These are phyloP conservation scores for Taurulus bubalis DNA, from an alignment of 2,113 vertebrate genomes.

Conservation along the genomic window DNA sequence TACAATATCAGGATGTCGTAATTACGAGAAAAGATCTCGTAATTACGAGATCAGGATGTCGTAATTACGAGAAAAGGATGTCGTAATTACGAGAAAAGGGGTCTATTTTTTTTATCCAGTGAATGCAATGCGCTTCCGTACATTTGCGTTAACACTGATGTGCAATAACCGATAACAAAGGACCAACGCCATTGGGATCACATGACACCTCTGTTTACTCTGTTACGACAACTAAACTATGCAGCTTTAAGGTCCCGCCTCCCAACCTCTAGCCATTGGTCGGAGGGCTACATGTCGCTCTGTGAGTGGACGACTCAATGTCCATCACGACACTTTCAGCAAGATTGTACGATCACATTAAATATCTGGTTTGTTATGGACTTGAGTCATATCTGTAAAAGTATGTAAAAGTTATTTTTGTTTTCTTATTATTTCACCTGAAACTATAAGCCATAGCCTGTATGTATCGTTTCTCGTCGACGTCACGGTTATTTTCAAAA, in stretches of 20 bases:
- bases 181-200: constrained; percentile 39
- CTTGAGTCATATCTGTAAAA: constrained; percentile 58
- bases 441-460: not conserved
- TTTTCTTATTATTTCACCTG: not conserved
- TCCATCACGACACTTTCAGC: constrained; percentile 45
- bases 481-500: not conserved
- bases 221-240: constrained; percentile 43
- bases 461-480: not conserved
- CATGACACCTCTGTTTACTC: constrained; percentile 71
- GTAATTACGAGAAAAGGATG: too few relatives aligned
- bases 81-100: too few relatives aligned
- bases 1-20: too few relatives aligned
- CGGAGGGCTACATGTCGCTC: accelerated
- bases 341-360: constrained; percentile 48
- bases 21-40: too few relatives aligned
- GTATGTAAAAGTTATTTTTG: constrained; percentile 74
- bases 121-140: too few relatives aligned
- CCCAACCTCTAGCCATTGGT: constrained; percentile 50
- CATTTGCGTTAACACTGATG: too few relatives aligned
- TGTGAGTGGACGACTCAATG: constrained; percentile 23
- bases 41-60: too few relatives aligned
- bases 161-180: not conserved
- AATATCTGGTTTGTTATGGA: constrained; percentile 62
- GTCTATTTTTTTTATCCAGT: too few relatives aligned
- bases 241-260: constrained; percentile 17